Evolutionary conservation across 37 sponge, comb jelly and placozoan species (phyloP), one percentile per base, ranked within the genome.

Genomic region (Theonella swinhoei): DNA sequence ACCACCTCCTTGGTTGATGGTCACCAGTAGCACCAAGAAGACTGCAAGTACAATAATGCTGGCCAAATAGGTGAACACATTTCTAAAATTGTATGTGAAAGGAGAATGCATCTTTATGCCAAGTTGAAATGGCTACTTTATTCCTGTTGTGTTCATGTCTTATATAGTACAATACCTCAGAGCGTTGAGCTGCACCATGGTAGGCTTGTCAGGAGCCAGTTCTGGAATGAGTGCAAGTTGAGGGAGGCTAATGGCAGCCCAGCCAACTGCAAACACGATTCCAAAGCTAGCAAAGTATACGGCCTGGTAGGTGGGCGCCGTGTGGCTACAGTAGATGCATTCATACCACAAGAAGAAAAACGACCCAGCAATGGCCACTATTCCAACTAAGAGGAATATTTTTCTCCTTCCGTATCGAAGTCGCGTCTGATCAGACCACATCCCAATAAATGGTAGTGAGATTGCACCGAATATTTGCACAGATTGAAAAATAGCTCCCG

Each of bases 201-300:
- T 85, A 69, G 59, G 74, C 80, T 91, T 86, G 36, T 82, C 73
- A 5, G 75, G 23, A 0, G 97, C 91, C 14, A 96, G 82, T 4
- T 91, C 94, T 20, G 97, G 97, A 32, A 96, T 94, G 39, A 96
- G 90, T 0, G 97, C 79, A 17, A 96, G 85, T 33, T 96, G 97
- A 20, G 93, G 79, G 36, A 96, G 85, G 72, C 94, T 94, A 0
- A 85, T 87, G 23, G 92, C 69, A 2, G 97, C 94, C 97, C 97
- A 96, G 0, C 97, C 97, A 88, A 93, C 91, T 79, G 93, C 91
- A 65, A 96, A 93, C 70, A 96, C 81, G 28, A 91, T 70, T 17
- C 91, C 89, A 66, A 96, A 96, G 42, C 80, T 42, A 0, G 88
- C 78, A 73, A 80, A 94, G 47, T 94, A 94, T 26, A 94, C 41